Conservation (phyloP, 2,113 vertebrate genomes). For the Bombycilla garrulus region DNA sequence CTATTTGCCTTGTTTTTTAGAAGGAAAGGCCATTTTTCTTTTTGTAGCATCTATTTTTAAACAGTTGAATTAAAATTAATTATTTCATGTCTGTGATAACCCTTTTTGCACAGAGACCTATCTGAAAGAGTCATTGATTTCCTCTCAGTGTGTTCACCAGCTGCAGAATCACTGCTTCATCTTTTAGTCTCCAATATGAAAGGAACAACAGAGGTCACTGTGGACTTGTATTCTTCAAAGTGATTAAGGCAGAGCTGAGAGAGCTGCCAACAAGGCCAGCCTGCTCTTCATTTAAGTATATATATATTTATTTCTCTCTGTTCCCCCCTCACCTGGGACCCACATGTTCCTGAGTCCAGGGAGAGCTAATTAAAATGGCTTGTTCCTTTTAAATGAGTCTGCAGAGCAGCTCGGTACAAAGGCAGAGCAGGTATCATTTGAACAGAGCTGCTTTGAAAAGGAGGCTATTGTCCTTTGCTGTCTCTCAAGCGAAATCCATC, state of each 20-base stretch:
- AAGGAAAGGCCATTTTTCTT: neutral
- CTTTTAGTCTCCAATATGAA: conserved; percentile 47
- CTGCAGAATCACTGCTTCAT: neutral
- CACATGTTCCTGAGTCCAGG: neutral
- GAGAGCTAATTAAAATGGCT: conserved; percentile 55
- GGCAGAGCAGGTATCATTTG: neutral
- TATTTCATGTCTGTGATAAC: neutral
- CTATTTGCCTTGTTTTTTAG: neutral
- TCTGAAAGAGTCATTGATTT: conserved; percentile 30
- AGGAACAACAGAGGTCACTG: conserved; percentile 59
- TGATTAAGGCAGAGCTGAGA: neutral
- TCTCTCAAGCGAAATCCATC: neutral
- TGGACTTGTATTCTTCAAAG: conserved; percentile 34
- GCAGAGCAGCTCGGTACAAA: neutral
- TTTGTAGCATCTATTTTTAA: neutral
- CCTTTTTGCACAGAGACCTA: neutral
- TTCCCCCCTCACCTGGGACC: neutral
- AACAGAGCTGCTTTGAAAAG: neutral
- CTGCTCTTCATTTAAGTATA: conserved; percentile 24
- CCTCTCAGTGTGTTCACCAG: neutral
- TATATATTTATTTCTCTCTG: conserved; percentile 28
- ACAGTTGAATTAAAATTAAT: neutral
- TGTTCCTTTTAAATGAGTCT: neutral
- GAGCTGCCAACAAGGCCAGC: neutral
- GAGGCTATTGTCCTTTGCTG: neutral